phyloP scores from a whole-genome alignment of 1,140 invertebrate genomes.

The Plutomurus gul region DNA sequence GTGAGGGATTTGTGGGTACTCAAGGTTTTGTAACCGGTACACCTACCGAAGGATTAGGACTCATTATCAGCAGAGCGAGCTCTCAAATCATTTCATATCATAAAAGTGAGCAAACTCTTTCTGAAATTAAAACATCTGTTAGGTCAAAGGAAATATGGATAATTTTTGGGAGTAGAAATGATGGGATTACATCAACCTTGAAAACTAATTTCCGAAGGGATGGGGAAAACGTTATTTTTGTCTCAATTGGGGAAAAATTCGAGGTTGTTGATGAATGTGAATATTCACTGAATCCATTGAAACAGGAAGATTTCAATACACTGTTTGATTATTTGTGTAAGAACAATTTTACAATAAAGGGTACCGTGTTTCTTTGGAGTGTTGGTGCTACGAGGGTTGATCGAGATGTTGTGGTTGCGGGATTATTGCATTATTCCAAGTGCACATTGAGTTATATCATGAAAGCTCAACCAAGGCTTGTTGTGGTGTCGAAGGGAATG shows the following conservation, averaged over 20 bases:
- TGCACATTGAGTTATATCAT: not conserved
- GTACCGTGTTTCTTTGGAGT: conserved; percentile 30
- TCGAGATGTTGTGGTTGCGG: not conserved
- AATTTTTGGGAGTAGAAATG: not conserved
- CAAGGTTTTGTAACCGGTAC: too few species aligned
- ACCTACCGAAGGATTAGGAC: too few species aligned
- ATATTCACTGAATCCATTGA: not conserved
- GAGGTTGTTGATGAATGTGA: not conserved
- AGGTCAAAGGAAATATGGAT: not conserved
- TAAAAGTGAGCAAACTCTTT: too few species aligned
- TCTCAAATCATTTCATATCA: not conserved
- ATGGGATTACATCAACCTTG: not conserved
- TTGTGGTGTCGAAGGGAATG: conserved; percentile 35
- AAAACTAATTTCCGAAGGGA: not conserved
- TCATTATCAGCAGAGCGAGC: not conserved
- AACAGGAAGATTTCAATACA: not conserved
- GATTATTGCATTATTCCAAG: conserved; percentile 25
- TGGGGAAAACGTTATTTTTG: not conserved
- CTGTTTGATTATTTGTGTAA: not conserved
- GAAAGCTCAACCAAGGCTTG: conserved; percentile 20
- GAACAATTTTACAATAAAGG: not conserved
- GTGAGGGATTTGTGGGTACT: not conserved
- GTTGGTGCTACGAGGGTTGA: not conserved
- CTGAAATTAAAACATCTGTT: too few species aligned
- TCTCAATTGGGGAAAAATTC: not conserved